Conservation (phyloP, 2,797 vertebrate species). For the Megaceryle alcyon region DNA sequence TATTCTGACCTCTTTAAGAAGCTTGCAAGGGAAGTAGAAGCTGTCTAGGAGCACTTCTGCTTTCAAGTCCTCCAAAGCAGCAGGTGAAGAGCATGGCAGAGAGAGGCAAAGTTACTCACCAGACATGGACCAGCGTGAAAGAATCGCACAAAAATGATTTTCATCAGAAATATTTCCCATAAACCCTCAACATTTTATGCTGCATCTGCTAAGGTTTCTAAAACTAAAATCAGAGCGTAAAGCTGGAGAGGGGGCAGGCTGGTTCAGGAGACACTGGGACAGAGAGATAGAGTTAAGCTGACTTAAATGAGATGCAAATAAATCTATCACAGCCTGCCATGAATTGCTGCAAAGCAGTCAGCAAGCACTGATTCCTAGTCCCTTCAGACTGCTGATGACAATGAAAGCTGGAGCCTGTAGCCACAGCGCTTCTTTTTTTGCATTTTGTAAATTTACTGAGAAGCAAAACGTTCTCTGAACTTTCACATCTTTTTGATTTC, state of each 20-base stretch:
- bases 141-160: neutral
- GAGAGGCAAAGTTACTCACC: neutral
- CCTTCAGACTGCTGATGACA: neutral
- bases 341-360: neutral
- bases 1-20: neutral
- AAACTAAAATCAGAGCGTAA: neutral
- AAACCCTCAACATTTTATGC: accelerated
- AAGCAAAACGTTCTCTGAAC: neutral
- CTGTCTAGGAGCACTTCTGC: neutral
- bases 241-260: neutral
- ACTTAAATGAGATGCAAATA: neutral
- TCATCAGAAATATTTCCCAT: neutral
- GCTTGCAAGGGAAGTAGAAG: neutral
- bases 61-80: neutral
- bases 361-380: neutral
- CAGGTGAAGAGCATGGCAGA: neutral
- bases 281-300: neutral
- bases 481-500: neutral
- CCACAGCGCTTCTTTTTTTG: neutral
- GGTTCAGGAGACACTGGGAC: neutral
- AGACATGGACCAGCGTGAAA: neutral
- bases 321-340: neutral
- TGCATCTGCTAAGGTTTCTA: neutral
- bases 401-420: neutral
- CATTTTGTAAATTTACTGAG: neutral